phyloP scores from a whole-genome alignment of 2,113 vertebrate genomes.

The Apodemus speciosus region DNA sequence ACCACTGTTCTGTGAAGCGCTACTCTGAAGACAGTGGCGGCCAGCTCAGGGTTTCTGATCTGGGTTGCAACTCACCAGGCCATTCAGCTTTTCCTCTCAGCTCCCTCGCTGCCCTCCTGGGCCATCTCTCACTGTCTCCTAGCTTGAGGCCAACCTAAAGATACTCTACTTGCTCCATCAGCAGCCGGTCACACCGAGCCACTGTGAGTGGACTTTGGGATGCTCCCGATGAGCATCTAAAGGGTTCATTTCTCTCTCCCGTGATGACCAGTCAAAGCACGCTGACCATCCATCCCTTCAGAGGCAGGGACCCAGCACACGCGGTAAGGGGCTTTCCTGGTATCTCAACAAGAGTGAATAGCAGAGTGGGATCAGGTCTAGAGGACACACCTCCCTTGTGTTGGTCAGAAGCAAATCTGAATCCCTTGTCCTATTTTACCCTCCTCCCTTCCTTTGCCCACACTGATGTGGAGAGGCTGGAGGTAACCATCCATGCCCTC shows the following conservation, averaged over 20 bases:
- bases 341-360: neutral
- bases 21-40: neutral
- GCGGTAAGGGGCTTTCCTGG: accelerated
- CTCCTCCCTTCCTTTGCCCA: neutral
- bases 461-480: neutral
- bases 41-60: neutral
- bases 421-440: neutral
- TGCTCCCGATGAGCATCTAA: accelerated
- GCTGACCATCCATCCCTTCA: accelerated
- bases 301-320: neutral
- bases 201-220: neutral
- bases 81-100: neutral
- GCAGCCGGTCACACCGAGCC: neutral
- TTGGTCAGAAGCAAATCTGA: neutral
- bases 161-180: too few relatives aligned
- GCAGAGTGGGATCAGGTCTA: neutral
- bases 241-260: neutral
- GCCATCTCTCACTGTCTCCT: neutral
- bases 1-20: neutral
- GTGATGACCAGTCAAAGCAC: accelerated
- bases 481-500: accelerated
- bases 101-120: neutral
- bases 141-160: neutral
- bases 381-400: neutral
- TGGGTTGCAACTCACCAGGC: neutral